Evolutionary conservation across 2,888 invertebrate species (phyloP).

Genomic region (Eurois occulta): DNA sequence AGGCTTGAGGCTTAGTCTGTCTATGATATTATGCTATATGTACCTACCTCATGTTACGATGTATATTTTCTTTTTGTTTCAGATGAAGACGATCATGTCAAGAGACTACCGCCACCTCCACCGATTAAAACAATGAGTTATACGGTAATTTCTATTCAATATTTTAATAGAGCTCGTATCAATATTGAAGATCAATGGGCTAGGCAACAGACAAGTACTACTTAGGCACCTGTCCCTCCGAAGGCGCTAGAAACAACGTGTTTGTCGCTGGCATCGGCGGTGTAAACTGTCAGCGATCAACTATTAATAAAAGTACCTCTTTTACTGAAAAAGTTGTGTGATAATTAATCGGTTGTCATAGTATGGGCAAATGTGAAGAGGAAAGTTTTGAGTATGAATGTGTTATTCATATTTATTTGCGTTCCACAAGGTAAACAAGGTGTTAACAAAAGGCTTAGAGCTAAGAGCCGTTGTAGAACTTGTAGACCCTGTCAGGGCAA

Average conservation of each 20-base stretch:
- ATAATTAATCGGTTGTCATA: background rate
- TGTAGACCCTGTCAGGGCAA: too few species aligned
- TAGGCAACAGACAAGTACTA: slow-evolving; percentile 2
- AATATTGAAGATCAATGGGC: background rate
- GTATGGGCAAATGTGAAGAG: background rate
- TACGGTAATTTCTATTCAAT: slow-evolving; percentile 90
- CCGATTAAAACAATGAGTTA: slow-evolving; percentile 95
- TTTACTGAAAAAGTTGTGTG: background rate
- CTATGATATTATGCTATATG: background rate
- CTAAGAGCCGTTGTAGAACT: too few species aligned
- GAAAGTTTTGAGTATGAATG: background rate
- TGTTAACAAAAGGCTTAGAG: too few species aligned
- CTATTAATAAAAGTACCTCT: background rate
- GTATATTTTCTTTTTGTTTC: slow-evolving; percentile 75
- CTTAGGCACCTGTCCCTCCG: background rate
- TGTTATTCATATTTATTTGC: too few species aligned
- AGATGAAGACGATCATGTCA: slow-evolving; percentile 92
- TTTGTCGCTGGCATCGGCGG: background rate
- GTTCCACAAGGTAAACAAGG: too few species aligned
- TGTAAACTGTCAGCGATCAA: background rate
- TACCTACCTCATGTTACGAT: background rate
- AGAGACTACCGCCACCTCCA: slow-evolving; percentile 92
- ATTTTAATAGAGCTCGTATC: slow-evolving; percentile 4
- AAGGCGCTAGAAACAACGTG: background rate
- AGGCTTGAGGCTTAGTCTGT: background rate